Percentiles rank a stretch among this genome's conserved stretches.
Evolutionary conservation across 2,888 invertebrate genomes (phyloP).

Genomic region (Apomyelois bistriatella): DNA sequence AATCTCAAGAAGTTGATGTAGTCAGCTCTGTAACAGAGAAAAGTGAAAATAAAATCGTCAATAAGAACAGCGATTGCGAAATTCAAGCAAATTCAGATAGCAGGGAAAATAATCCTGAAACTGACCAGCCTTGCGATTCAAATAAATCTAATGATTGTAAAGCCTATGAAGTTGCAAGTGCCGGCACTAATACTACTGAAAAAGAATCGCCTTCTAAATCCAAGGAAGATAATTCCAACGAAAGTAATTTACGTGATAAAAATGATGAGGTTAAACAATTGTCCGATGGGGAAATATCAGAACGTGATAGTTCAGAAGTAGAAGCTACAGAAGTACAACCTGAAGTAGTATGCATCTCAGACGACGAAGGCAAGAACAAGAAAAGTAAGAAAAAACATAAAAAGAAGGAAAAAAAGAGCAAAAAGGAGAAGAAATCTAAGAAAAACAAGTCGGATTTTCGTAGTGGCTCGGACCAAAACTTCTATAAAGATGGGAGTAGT

Average conservation of each 20-base stretch:
- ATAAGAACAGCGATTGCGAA: no score
- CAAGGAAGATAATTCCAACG: not conserved
- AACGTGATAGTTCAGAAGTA: constrained; percentile 54
- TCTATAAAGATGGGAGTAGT: constrained; percentile 36
- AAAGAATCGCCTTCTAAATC: not conserved
- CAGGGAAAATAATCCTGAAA: not conserved
- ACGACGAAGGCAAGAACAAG: constrained; percentile 46
- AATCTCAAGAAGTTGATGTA: not conserved
- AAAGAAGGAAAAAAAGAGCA: constrained; percentile 67
- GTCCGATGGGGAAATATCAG: constrained; percentile 44
- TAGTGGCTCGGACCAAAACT: constrained; percentile 54
- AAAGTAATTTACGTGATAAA: constrained; percentile 1
- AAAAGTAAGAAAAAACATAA: constrained; percentile 49
- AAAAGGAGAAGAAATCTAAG: constrained; percentile 49
- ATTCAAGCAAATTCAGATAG: no score
- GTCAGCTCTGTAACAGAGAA: not conserved
- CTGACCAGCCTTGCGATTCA: not conserved
- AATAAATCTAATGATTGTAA: not conserved
- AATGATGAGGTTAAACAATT: constrained; percentile 14
- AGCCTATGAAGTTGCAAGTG: not conserved
- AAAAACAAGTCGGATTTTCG: constrained; percentile 58
- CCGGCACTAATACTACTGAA: not conserved
- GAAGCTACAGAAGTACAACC: constrained; percentile 52
- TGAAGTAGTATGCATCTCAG: constrained; percentile 78
- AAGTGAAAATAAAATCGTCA: no score